Evolutionary conservation across 2,113 vertebrate species (phyloP), one percentile per base, ranked within the genome.

Genomic region (Felis chaus): DNA sequence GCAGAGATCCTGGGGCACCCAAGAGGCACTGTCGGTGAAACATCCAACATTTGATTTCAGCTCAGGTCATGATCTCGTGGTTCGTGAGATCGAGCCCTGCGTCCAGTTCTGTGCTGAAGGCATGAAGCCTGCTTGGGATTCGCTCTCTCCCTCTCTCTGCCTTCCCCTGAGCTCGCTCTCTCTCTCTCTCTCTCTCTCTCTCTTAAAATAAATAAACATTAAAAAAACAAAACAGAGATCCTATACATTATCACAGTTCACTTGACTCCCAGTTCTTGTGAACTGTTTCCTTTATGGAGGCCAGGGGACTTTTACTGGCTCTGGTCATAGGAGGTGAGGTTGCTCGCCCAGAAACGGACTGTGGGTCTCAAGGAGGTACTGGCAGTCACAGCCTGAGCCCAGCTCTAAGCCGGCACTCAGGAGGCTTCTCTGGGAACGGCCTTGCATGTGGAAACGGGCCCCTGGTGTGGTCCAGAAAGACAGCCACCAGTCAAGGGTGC

Each of bases 311-410:
- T 78, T 19, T 61, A 39, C 25, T 27, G 73, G 31, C 33, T 25
- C 31, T 39, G 15, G 10, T 63, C 16, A 3, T 31, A 4, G 3
- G 29, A 45, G 45, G 7, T 86, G 50, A 4, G 0, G 18, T 31
- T 39, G 69, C 23, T 83, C 5, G 18, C 3, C 8, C 33, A 66
- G 71, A 61, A 66, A n/a, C n/a, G 45, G 29, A 14, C 50, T 9
- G 4, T 23, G 69, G 39, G 1, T 25, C 25, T 2, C 12, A 7
- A 25, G 39, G 27, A 86, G 33, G 2, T 1, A 3, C 10, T 10
- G 63, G 50, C 13, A 9, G 31, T 31, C 36, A 27, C 3, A 4
- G 39, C 55, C 45, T 0, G 2, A 27, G 50, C 25, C 19, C 66
- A 19, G 53, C 86, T 65, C 23, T 29, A 48, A 55, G 68, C 68